Conservation (phyloP, 1,140 invertebrate genomes). For the Saccostrea echinata region DNA sequence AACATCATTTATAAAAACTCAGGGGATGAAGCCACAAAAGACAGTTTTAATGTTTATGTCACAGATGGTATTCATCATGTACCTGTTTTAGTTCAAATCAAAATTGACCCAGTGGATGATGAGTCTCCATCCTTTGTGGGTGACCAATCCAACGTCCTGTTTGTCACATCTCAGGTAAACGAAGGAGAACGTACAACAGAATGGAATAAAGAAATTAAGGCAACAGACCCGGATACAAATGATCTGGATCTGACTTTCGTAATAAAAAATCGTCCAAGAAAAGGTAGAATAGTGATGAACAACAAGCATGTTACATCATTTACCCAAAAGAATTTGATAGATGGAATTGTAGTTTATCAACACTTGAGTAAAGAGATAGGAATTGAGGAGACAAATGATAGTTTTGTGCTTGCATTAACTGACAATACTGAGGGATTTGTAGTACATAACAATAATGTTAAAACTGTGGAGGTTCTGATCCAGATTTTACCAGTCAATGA, state of each 20-base stretch:
- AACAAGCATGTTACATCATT: constrained; percentile 71
- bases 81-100: constrained; percentile 74
- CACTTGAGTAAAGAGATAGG: constrained; percentile 79
- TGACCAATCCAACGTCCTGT: constrained; percentile 65
- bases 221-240: constrained; percentile 76
- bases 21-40: constrained; percentile 73
- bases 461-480: constrained; percentile 72
- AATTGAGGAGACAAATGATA: constrained; percentile 66
- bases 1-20: constrained; percentile 76
- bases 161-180: constrained; percentile 68
- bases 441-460: constrained; percentile 71
- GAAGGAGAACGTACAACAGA: constrained; percentile 70
- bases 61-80: constrained; percentile 79
- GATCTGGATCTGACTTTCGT: constrained; percentile 74
- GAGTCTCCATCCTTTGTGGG: constrained; percentile 72
- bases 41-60: constrained; percentile 77
- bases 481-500: constrained; percentile 78
- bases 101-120: constrained; percentile 75
- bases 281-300: constrained; percentile 73
- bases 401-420: constrained; percentile 75
- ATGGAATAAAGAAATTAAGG: constrained; percentile 71
- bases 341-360: constrained; percentile 73
- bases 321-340: constrained; percentile 75
- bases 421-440: constrained; percentile 74
- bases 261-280: constrained; percentile 69